Conservation (phyloP, 1,140 invertebrate species). For the Aculops lycopersici region DNA sequence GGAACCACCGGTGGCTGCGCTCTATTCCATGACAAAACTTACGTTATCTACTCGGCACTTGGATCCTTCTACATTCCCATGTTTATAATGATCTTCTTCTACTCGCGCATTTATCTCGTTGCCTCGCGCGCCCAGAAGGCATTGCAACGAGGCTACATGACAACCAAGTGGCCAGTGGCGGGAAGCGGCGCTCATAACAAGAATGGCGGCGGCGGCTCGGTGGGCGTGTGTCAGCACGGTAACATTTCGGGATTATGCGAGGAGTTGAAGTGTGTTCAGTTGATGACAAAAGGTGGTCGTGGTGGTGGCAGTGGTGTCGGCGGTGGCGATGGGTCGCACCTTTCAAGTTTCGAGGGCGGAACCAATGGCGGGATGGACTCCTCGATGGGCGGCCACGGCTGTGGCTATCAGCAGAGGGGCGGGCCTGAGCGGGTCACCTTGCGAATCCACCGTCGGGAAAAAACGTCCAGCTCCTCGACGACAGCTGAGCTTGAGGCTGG, state of each 20-base stretch:
- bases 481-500: too few relatives aligned
- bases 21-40: slow-evolving; percentile 52
- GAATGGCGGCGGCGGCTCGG: slow-evolving; percentile 29
- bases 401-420: slow-evolving; percentile 12
- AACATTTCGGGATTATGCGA: too few relatives aligned
- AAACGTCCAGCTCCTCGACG: too few relatives aligned
- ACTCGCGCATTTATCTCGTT: slow-evolving; percentile 71
- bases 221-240: too few relatives aligned
- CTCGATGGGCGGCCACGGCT: slow-evolving; percentile 8
- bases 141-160: slow-evolving; percentile 45
- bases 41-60: slow-evolving; percentile 49
- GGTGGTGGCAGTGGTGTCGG: not conserved
- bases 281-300: too few relatives aligned
- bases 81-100: slow-evolving; percentile 82
- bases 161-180: slow-evolving; percentile 37
- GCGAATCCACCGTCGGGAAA: slow-evolving; percentile 55
- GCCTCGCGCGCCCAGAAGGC: slow-evolving; percentile 57
- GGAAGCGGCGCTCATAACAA: slow-evolving; percentile 12
- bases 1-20: slow-evolving; percentile 38
- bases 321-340: not conserved
- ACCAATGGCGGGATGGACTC: not conserved
- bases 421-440: slow-evolving; percentile 55
- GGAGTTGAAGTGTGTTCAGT: too few relatives aligned
- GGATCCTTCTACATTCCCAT: slow-evolving; percentile 86
- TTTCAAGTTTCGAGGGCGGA: not conserved